Base-by-base conservation (phyloP, 2,797 vertebrate genomes). In the Cossypha caffra region DNA sequence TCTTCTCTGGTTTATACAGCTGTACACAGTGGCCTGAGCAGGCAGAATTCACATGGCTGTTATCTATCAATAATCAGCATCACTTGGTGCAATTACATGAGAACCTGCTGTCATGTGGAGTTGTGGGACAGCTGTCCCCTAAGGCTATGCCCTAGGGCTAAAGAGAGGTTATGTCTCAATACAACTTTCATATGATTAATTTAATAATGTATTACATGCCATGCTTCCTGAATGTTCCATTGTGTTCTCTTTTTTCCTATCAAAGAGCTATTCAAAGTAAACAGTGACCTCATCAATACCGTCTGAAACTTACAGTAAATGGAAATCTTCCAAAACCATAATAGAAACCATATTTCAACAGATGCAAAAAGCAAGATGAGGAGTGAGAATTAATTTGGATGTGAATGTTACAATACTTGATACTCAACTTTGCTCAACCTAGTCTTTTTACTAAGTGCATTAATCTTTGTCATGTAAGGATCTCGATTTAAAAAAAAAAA, bases 221-320 rank as follows among this genome's bases (percentile, higher is more conserved):
- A 84, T 82, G 75, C 82, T 96, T 94, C 90, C 87, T 96, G 75
- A 97, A 94, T 38, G 7, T 93, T 87, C 85, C 86, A 86, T 95
- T 97, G 95, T 96, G 55, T 73, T 93, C 76, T 72, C n/a, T 87
- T 89, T 95, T 86, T 87, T 95, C 69, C 90, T 93, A 89, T 97
- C 95, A 97, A 97, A 93, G 77, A 96, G 72, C 88, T 93, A 91
- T 96, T 97, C 94, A 97, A 96, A 96, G 91, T 93, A 96, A 97
- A 96, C 88, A 96, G 85, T 97, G 96, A 97, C 77, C 68, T 97
- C 97, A 97, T 87, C 95, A 97, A 97, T 96, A 95, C 79, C 12
- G 33, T 72, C 95, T 96, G 95, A 96, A 95, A 94, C 90, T 87
- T 97, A 96, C 91, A 88, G 93, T 95, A 95, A 95, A 91, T 95